Evolutionary conservation across 2,797 vertebrate genomes (phyloP).

Genomic region (Tamandua tetradactyla): DNA sequence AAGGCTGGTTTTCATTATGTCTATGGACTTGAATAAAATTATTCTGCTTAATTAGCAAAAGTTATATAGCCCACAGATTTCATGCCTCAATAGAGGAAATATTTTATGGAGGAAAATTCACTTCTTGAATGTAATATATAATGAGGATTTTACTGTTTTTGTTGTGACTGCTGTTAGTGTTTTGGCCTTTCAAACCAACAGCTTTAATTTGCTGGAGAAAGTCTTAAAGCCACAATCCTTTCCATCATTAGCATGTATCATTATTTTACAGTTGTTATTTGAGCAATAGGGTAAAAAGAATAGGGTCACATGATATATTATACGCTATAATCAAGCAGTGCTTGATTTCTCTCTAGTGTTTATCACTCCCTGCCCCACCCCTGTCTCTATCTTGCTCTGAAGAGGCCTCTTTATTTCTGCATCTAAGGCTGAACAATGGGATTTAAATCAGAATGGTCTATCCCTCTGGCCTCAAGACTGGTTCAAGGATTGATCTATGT

Average conservation of each 20-base stretch:
- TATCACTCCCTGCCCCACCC: accelerated
- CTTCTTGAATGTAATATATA: slow-evolving; percentile 7
- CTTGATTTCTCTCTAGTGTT: background rate
- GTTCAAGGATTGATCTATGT: background rate
- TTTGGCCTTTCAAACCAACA: slow-evolving; percentile 17
- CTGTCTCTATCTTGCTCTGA: background rate
- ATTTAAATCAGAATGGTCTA: background rate
- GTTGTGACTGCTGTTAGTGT: background rate
- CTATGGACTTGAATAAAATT: background rate
- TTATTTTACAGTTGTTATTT: background rate
- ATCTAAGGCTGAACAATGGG: background rate
- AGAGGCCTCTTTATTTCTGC: background rate
- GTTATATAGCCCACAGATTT: background rate
- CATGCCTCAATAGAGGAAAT: background rate
- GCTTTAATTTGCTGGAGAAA: background rate
- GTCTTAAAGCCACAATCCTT: background rate
- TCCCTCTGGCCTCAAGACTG: background rate
- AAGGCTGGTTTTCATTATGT: background rate
- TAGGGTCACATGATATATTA: background rate
- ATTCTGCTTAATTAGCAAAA: slow-evolving; percentile 22
- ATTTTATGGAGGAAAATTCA: slow-evolving; percentile 30
- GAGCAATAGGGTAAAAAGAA: background rate
- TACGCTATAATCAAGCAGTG: background rate
- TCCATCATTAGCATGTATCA: background rate
- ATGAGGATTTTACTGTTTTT: background rate